A percentile compares a stretch with the other conserved stretches of the same genome.
These are phyloP conservation scores for Virgularia gustaviana DNA, from an alignment of 92 coral and sea anemone genomes.

Conservation along the genomic window DNA sequence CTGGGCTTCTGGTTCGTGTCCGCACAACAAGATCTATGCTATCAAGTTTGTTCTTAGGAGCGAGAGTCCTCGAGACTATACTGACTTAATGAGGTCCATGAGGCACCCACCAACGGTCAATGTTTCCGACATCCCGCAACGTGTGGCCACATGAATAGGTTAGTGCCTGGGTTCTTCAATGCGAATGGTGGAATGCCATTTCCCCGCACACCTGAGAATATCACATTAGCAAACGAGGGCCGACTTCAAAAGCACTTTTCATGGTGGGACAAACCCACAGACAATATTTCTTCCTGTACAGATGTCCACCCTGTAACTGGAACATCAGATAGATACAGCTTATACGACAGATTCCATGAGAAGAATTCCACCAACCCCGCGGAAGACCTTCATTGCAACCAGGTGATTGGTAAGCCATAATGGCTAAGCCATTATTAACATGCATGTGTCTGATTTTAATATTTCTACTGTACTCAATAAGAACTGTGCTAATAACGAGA, in stretches of 20 bases:
- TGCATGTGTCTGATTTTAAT: too few relatives aligned
- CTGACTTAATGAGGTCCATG: constrained; percentile 41
- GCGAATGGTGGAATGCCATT: constrained; percentile 40
- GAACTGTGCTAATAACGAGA: too few relatives aligned
- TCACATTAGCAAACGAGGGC: constrained; percentile 30
- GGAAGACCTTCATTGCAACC: constrained; percentile 33
- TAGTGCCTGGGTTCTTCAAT: constrained; percentile 19
- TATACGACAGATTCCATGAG: constrained; percentile 51
- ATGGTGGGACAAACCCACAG: neutral
- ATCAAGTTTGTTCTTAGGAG: constrained; percentile 54
- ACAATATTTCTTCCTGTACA: neutral
- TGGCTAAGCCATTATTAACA: too few relatives aligned
- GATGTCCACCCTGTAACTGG: constrained; percentile 40
- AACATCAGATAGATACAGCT: constrained; percentile 8
- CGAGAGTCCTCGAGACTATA: constrained; percentile 52
- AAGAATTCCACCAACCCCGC: constrained; percentile 29
- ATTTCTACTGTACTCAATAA: too few relatives aligned
- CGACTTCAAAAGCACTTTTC: constrained; percentile 6
- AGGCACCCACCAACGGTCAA: constrained; percentile 42
- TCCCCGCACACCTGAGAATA: constrained; percentile 20
- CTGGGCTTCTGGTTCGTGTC: constrained; percentile 58
- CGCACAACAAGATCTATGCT: constrained; percentile 47
- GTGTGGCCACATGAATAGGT: constrained; percentile 41
- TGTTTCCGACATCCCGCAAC: constrained; percentile 47
- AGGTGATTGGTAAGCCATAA: too few relatives aligned